Evolutionary conservation across 1,140 invertebrate species (phyloP), one percentile per base, ranked within the genome.

Genomic region (Panonychus citri): DNA sequence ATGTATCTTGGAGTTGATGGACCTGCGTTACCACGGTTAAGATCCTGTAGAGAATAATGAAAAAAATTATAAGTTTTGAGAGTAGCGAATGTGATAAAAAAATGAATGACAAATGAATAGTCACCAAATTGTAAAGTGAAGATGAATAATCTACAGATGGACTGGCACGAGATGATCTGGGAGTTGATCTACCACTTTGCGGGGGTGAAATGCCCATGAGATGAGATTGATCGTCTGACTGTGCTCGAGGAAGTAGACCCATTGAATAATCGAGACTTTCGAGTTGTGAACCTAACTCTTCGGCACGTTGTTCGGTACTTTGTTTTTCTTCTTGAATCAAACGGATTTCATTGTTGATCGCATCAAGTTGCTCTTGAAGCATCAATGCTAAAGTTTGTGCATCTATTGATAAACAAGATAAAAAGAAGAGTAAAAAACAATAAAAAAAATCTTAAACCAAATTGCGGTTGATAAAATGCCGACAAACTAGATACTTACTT

Each of bases 291-390:
- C 98, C 94, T 34, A 99, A 72, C 69, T 97, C 91, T 71, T 98
- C 94, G 1, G 93, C 93, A 54, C 91, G 68, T 1, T 90, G 85
- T 71, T 98, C 94, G 51, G 73, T 71, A 65, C 79, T 90, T 70
- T 98, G 88, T 57, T 99, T 99, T 73, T 99, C 94, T 73, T 98
- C 93, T 76, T 98, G 87, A 49, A 95, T 94, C 63, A 94, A 73
- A 61, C 78, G 73, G 62, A 99, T 99, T 76, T 99, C 95, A 68
- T 95, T 95, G 72, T 99, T 98, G 64, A 99, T 99, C 61, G 94
- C 95, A 73, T 99, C 93, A 49, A 99, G 73, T 70, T 98, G 93
- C 69, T 99, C 91, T 71, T 99, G 95, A 58, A 99, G 74, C 87
- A 98, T 96, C 63, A 95, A 77, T 25, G 94, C 94, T 56, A 99